Evolutionary conservation across 2,113 vertebrate species (phyloP), one percentile per base, ranked within the genome.

Genomic region (Passerina amoena): DNA sequence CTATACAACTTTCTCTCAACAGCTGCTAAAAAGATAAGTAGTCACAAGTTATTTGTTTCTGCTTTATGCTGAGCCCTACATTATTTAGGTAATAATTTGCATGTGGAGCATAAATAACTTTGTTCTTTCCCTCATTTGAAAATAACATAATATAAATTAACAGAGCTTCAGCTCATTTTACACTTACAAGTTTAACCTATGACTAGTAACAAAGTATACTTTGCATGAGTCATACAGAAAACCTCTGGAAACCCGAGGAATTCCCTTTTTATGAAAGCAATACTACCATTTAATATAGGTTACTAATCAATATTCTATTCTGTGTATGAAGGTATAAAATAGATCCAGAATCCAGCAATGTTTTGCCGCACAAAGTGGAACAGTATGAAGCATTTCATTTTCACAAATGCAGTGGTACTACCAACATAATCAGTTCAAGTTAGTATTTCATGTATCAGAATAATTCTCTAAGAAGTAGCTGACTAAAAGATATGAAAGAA

Each of bases 11-110:
- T 97, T 82, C 91, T 78, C 83, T 81, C 97, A 94, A 97, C 91
- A 97, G 87, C 90, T 95, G 90, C 91, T 97, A 90, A 95, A 96
- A 97, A 96, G 95, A 94, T 88, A 98, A 98, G 89, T 88, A 57
- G 69, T 97, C 96, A 97, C 83, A 92, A 96, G 94, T 93, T 97
- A 95, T 90, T 97, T 96, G 68, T 95, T 97, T 90, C 83, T 90
- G 35, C 59, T 96, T 94, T 76, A 73, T 91, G 81, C 89, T 97
- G 89, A 97, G 28, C 70, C 72, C 56, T 91, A 86, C 42, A 90
- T 97, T 97, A 94, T 96, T 97, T 95, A 97, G 64, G 66, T 53
- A 57, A 82, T 94, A 37, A 44, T 97, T 98, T 96, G 45, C 72
- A 97, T 92, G 88, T 92, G 89, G n/a, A 93, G 38, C 65, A 94